Percentiles rank a stretch among this genome's conserved stretches.
Conservation (phyloP, 1,140 invertebrate genomes). For the Fopius arisanus region DNA sequence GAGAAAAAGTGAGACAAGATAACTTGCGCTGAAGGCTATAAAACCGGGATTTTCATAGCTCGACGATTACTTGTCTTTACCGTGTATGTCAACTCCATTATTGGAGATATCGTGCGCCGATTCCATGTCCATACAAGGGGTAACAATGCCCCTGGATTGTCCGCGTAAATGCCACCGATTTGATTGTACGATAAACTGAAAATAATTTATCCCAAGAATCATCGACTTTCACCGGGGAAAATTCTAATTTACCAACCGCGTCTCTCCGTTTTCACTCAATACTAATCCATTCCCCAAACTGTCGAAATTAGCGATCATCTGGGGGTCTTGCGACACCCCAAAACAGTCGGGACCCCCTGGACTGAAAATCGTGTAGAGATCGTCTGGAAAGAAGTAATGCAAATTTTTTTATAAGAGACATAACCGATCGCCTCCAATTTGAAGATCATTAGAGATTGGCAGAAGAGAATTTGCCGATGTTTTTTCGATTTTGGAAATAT, state of each 20-base stretch:
- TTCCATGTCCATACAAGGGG: constrained; percentile 43
- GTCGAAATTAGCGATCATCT: constrained; percentile 45
- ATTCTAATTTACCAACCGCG: constrained; percentile 30
- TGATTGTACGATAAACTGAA: constrained; percentile 50
- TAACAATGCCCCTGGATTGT: constrained; percentile 35
- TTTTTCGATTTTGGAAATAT: not conserved
- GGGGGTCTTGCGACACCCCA: constrained; percentile 29
- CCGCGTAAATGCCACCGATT: constrained; percentile 45
- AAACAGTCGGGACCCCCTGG: constrained; percentile 41
- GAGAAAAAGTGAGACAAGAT: no score
- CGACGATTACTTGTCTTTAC: constrained; percentile 19
- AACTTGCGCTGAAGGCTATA: no score
- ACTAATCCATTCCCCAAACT: constrained; percentile 42
- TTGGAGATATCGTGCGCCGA: constrained; percentile 18
- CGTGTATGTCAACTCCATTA: constrained; percentile 30
- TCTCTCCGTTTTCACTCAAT: constrained; percentile 37
- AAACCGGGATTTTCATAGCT: no score
- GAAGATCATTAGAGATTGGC: not conserved
- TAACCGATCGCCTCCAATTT: not conserved
- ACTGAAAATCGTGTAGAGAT: constrained; percentile 48
- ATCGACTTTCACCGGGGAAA: not conserved
- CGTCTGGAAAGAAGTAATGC: constrained; percentile 49
- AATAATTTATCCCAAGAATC: not conserved
- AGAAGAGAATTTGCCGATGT: not conserved
- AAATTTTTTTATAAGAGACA: constrained; percentile 26